Percentiles rank a stretch among this genome's conserved stretches.
phyloP scores from a whole-genome alignment of 2,888 invertebrate genomes.

The Philopedon plagiatum region DNA sequence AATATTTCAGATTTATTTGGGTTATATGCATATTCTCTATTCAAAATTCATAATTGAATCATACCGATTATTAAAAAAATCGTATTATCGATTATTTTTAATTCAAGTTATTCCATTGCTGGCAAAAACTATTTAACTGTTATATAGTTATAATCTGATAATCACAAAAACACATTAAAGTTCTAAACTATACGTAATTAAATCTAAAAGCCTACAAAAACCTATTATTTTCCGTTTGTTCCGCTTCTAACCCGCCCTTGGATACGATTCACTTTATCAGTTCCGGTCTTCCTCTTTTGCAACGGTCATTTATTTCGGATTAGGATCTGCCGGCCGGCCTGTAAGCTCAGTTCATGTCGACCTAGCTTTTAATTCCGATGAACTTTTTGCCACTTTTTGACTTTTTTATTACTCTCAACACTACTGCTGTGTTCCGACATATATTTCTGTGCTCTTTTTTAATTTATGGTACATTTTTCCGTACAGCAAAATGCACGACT shows the following conservation, averaged over 20 bases:
- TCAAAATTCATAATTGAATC: too few species aligned
- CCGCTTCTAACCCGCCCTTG: constrained; percentile 23
- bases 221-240: constrained; percentile 21
- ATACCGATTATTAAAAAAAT: too few species aligned
- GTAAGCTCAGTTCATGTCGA: constrained; percentile 35
- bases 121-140: too few species aligned
- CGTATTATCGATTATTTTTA: too few species aligned
- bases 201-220: constrained; percentile 9
- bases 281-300: constrained; percentile 26
- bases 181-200: background rate
- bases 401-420: constrained; percentile 20
- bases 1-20: too few species aligned
- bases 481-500: background rate
- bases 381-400: constrained; percentile 28
- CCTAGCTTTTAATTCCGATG: constrained; percentile 37
- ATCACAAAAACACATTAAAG: background rate
- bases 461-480: too few species aligned
- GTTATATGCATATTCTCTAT: too few species aligned
- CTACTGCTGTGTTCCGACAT: background rate
- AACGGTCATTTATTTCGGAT: constrained; percentile 44
- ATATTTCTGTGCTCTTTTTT: constrained; percentile 7
- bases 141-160: too few species aligned
- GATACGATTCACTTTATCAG: constrained; percentile 17
- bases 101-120: too few species aligned
- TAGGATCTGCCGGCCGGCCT: constrained; percentile 31